These are phyloP conservation scores for Gyrodactylus bullatarudis DNA, from an alignment of 1,140 invertebrate species.

Conservation along the genomic window DNA sequence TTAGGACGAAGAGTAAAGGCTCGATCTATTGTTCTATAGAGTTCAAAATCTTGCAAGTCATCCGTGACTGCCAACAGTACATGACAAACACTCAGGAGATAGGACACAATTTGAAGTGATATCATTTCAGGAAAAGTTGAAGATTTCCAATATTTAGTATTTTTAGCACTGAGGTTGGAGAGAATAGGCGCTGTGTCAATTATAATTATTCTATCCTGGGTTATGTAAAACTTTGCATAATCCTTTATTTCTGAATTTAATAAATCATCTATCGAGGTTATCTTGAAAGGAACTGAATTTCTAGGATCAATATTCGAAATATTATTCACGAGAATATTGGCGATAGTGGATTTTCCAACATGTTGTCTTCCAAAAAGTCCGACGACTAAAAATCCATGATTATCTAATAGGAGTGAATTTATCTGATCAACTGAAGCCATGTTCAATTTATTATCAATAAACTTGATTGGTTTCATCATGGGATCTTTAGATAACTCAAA, in stretches of 20 bases:
- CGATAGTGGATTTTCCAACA: neutral
- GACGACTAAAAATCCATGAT: neutral
- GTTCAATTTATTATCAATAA: neutral
- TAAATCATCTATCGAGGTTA: neutral
- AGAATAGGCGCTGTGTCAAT: neutral
- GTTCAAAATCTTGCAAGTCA: neutral
- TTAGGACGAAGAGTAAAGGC: neutral
- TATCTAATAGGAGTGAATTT: neutral
- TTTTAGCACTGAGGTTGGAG: neutral
- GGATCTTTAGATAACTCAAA: neutral
- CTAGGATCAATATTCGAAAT: neutral
- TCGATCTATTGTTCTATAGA: neutral
- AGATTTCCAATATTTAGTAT: neutral
- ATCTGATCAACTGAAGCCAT: neutral
- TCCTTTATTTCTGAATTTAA: neutral
- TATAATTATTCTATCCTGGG: neutral
- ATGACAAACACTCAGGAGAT: neutral
- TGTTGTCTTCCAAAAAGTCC: neutral
- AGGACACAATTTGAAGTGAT: neutral
- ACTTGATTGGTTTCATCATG: neutral
- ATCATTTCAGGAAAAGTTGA: neutral
- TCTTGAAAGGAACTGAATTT: neutral
- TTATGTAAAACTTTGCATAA: neutral
- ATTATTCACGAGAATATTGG: neutral
- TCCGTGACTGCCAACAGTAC: neutral